phyloP scores from a whole-genome alignment of 2,113 vertebrate species.

The Misgurnus mizolepis region DNA sequence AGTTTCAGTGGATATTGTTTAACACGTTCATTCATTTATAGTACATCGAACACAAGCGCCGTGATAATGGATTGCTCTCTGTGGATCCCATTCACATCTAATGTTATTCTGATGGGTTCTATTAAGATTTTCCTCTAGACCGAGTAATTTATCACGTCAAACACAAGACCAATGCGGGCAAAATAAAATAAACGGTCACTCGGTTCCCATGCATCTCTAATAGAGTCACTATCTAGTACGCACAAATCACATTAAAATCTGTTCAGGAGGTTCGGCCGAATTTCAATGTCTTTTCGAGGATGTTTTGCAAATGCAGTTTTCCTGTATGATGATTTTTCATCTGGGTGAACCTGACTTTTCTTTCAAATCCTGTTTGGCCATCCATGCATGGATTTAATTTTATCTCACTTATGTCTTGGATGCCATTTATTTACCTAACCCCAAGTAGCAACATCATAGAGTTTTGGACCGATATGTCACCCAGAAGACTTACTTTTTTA shows the following conservation, averaged over 20 bases:
- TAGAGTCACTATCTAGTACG: neutral
- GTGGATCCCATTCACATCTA: neutral
- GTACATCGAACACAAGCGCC: neutral
- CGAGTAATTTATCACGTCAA: slow-evolving; percentile 14
- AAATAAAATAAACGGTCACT: slow-evolving; percentile 7
- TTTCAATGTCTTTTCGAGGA: neutral
- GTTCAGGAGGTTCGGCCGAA: neutral
- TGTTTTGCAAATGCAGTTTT: no score
- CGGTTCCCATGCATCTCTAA: neutral
- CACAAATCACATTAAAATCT: slow-evolving; percentile 6
- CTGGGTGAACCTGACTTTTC: no score
- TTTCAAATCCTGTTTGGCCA: no score
- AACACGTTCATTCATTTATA: slow-evolving; percentile 9
- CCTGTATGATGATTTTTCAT: no score
- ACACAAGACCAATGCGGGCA: neutral
- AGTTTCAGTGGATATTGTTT: slow-evolving; percentile 10
- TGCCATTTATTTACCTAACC: no score
- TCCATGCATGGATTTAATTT: no score
- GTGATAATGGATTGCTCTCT: slow-evolving; percentile 17
- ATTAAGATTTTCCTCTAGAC: slow-evolving; percentile 1
- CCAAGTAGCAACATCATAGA: no score
- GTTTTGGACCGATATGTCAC: no score
- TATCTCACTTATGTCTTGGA: no score
- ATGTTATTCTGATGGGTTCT: neutral
- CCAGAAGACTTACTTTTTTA: no score